Base-by-base conservation (phyloP, 2,113 vertebrate species). In the Lonchura striata region DNA sequence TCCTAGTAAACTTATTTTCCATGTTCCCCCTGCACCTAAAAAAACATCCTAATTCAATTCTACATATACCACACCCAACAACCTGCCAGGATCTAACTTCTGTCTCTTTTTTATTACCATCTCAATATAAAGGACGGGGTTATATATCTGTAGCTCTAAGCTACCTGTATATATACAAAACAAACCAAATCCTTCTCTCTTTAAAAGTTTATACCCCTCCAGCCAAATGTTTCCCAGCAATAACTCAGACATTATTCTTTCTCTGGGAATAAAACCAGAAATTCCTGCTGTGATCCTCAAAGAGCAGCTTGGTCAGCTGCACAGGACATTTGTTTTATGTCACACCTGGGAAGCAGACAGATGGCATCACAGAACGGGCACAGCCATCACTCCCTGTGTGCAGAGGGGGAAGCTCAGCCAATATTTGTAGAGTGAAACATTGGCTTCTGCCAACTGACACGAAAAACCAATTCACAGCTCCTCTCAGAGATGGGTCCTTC, bases 261-360 rank as follows among this genome's bases (percentile, higher is more conserved):
- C 41, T 47, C 54, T 49, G 37, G 24, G 37, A 27, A 22, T 16
- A 68, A 63, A 69, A n/a, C 2, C 53, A 68, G 69, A 61, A 80
- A 23, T 4, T 20, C 61, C 44, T 66, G 35, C 78, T 78, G 2
- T 7, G 59, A 27, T 7, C 31, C 4, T n/a, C 1, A 0, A 60
- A 60, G 53, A 68, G 47, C 61, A 54, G 9, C 33, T 23, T 19
- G 64, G 33, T 63, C 52, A 63, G 70, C 65, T 59, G 49, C 60
- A 28, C 30, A 4, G 0, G 1, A 6, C 60, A 4, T n/a, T 44
- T 61, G 37, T 41, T 59, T 31, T 31, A 15, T 0, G 15, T 24
- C 33, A 61, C 90, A 47, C 61, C 56, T 80, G 82, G 63, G 75
- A 86, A 93, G 63, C 8, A 2, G 82, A 60, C 92, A 95, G 92